phyloP scores from a whole-genome alignment of 2,113 vertebrate species.

The Tinamus guttatus region DNA sequence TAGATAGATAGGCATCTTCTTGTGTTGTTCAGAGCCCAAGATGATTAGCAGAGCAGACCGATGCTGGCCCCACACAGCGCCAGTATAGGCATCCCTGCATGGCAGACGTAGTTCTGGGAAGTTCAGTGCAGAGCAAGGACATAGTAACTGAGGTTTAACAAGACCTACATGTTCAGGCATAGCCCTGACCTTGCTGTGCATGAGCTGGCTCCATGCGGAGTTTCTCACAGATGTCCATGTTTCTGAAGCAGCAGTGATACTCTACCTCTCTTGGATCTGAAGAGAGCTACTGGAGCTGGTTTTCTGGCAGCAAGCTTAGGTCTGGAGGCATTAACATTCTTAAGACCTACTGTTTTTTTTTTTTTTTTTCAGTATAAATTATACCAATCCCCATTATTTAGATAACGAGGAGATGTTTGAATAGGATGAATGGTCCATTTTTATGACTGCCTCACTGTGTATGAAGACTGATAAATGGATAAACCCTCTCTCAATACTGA shows the following conservation, averaged over 20 bases:
- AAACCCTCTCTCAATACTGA: background rate
- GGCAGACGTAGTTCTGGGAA: background rate
- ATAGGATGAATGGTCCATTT: background rate
- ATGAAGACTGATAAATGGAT: background rate
- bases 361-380: background rate
- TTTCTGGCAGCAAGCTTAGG: background rate
- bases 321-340: background rate
- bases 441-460: background rate
- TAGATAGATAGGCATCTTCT: background rate
- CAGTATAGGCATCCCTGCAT: background rate
- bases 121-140: background rate
- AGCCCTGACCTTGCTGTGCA: background rate
- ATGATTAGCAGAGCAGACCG: background rate
- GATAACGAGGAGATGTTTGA: background rate
- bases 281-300: background rate
- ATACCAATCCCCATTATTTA: background rate
- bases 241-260: background rate
- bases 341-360: rapidly evolving
- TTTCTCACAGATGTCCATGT: background rate
- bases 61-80: background rate
- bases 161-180: background rate
- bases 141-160: background rate
- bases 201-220: background rate
- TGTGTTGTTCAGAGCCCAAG: background rate
- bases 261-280: background rate